Evolutionary conservation across 2,113 vertebrate species (phyloP).

Genomic region (Marmota monax): DNA sequence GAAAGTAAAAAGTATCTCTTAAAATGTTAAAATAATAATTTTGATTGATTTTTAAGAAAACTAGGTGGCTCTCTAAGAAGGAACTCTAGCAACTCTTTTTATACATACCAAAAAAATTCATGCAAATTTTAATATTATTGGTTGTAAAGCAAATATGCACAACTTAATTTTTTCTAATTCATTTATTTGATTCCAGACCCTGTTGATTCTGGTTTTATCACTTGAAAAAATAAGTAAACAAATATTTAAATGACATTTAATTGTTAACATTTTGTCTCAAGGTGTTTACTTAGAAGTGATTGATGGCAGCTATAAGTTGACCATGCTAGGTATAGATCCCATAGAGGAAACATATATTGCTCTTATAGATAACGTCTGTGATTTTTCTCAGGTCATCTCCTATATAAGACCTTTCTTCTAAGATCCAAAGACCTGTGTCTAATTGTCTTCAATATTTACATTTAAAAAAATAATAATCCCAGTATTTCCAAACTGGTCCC

Average conservation of each 20-base stretch:
- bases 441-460: not conserved
- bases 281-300: not conserved
- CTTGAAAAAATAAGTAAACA: not conserved
- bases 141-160: not conserved
- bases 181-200: not conserved
- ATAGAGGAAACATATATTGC: not conserved
- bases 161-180: not conserved
- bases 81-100: too few relatives aligned
- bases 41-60: not conserved
- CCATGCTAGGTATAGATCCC: fast-evolving
- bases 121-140: not conserved
- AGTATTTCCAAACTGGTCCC: not conserved
- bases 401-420: not conserved
- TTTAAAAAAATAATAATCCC: not conserved
- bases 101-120: not conserved
- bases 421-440: not conserved
- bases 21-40: not conserved
- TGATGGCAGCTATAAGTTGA: not conserved
- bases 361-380: fast-evolving
- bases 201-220: fast-evolving
- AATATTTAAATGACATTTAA: not conserved
- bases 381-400: fast-evolving
- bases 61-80: not conserved
- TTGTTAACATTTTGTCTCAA: not conserved
- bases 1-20: not conserved